Percentiles rank a stretch among this genome's conserved stretches.
Conservation (phyloP, 2,797 vertebrate genomes). For the Aythya fuligula region DNA sequence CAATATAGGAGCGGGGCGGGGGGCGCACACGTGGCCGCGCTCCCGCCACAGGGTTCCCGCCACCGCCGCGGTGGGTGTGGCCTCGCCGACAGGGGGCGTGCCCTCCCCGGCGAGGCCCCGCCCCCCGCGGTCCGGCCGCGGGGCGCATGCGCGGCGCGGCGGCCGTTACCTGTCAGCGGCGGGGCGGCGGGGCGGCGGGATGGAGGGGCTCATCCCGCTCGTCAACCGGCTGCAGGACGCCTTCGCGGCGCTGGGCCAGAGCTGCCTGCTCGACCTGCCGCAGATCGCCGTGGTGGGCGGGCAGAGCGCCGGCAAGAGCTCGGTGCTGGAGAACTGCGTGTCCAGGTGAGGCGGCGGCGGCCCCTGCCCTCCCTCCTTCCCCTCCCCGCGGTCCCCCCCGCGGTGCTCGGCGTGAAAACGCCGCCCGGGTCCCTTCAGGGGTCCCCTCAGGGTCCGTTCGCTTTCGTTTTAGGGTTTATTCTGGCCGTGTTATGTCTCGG, state of each 20-base stretch:
- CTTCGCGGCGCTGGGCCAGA: slow-evolving; percentile 91
- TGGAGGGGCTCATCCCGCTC: slow-evolving; percentile 95
- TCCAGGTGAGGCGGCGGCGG: slow-evolving; percentile 82
- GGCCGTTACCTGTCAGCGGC: slow-evolving; percentile 71
- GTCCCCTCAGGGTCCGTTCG: not conserved
- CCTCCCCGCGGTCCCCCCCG: not conserved
- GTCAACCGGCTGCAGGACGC: slow-evolving; percentile 95
- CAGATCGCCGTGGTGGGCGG: slow-evolving; percentile 96
- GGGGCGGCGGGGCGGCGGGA: slow-evolving; percentile 73
- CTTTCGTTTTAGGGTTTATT: not conserved
- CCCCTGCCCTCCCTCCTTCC: not conserved
- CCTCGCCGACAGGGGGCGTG: not conserved
- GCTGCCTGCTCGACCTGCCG: slow-evolving; percentile 92
- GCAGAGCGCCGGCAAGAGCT: slow-evolving; percentile 96
- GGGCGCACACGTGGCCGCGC: too few species aligned
- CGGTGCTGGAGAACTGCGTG: slow-evolving; percentile 97
- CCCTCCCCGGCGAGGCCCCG: rapidly evolving
- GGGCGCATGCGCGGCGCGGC: slow-evolving; percentile 60
- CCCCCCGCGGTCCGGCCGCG: rapidly evolving
- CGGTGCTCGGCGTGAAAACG: not conserved
- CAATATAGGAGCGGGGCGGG: too few species aligned
- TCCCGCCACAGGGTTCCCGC: too few species aligned
- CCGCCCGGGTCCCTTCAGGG: too few species aligned
- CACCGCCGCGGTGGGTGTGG: too few species aligned
- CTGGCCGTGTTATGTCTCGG: not conserved